Percentiles rank a stretch among this genome's conserved stretches.
Evolutionary conservation across 1,140 invertebrate genomes (phyloP).

Genomic region (Eupeodes corollae): DNA sequence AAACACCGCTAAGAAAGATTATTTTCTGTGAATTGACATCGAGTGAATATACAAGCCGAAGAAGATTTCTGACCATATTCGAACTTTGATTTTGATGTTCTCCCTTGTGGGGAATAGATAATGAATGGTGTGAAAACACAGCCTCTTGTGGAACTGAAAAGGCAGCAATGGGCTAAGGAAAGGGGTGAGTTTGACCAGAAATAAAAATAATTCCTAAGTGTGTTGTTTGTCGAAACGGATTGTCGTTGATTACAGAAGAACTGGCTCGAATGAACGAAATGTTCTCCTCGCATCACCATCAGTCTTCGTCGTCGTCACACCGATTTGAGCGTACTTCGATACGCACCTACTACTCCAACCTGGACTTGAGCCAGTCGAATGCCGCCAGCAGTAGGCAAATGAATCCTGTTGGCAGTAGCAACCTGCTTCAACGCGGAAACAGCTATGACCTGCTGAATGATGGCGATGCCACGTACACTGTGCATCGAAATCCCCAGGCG

Average conservation of each 20-base stretch:
- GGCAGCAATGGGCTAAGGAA: conserved; percentile 58
- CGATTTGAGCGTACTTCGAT: conserved; percentile 36
- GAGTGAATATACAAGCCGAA: too few species aligned
- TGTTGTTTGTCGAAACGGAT: not conserved
- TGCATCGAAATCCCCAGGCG: not conserved
- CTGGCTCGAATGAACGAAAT: conserved; percentile 45
- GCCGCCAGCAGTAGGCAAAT: conserved; percentile 7
- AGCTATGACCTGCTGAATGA: conserved; percentile 9
- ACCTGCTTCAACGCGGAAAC: not conserved
- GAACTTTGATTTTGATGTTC: too few species aligned
- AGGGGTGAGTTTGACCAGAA: conserved; percentile 42
- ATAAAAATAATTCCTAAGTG: not conserved
- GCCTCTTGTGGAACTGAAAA: conserved; percentile 52
- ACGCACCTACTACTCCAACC: conserved; percentile 34
- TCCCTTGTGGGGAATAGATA: too few species aligned
- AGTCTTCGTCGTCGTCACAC: conserved; percentile 23
- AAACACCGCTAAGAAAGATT: too few species aligned
- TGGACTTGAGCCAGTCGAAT: conserved; percentile 25
- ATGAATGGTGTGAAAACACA: conserved; percentile 22
- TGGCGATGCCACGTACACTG: conserved; percentile 31
- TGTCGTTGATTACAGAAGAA: conserved; percentile 42
- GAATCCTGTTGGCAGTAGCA: conserved; percentile 12
- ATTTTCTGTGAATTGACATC: too few species aligned
- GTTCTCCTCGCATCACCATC: conserved; percentile 21
- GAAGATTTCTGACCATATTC: too few species aligned